Conservation (phyloP, 2,797 vertebrate species). For the Protosalanx chinensis region DNA sequence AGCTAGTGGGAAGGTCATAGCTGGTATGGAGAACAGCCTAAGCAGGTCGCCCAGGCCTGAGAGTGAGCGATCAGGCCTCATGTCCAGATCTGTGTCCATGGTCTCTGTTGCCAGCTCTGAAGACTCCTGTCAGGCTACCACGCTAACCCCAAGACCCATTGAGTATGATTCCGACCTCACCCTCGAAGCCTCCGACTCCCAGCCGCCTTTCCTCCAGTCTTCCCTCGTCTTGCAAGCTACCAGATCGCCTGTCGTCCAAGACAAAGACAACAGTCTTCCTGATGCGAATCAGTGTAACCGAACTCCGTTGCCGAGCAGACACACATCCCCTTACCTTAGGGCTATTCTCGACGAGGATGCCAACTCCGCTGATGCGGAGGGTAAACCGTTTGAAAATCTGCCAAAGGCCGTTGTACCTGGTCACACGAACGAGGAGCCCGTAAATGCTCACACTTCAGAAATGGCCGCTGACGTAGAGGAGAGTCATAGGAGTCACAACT, state of each 20-base stretch:
- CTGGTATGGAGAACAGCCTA: slow-evolving; percentile 81
- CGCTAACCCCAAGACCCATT: slow-evolving; percentile 79
- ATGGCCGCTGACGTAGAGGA: slow-evolving; percentile 61
- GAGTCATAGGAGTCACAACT: slow-evolving; percentile 46
- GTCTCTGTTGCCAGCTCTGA: slow-evolving; percentile 93
- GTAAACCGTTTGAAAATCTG: slow-evolving; percentile 71
- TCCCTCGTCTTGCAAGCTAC: slow-evolving; percentile 82
- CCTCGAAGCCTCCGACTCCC: slow-evolving; percentile 88
- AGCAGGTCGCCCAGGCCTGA: slow-evolving; percentile 88
- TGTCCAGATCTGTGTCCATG: slow-evolving; percentile 89
- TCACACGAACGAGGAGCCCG: slow-evolving; percentile 68
- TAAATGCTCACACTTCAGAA: slow-evolving; percentile 68
- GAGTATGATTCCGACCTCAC: slow-evolving; percentile 92
- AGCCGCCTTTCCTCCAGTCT: slow-evolving; percentile 87
- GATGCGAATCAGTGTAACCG: slow-evolving; percentile 78
- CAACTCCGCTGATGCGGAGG: slow-evolving; percentile 77
- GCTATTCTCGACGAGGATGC: slow-evolving; percentile 87
- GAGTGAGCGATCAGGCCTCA: slow-evolving; percentile 81
- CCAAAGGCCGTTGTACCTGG: slow-evolving; percentile 71
- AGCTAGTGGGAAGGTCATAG: slow-evolving; percentile 73
- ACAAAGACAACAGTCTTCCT: slow-evolving; percentile 81
- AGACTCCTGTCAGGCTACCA: slow-evolving; percentile 86
- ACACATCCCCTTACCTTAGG: slow-evolving; percentile 80
- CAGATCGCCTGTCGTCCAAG: slow-evolving; percentile 85
- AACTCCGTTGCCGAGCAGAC: slow-evolving; percentile 66